Percentiles rank a stretch among this genome's conserved stretches.
Conservation (phyloP, 23 tunicate species). For the Ciona savignyi region DNA sequence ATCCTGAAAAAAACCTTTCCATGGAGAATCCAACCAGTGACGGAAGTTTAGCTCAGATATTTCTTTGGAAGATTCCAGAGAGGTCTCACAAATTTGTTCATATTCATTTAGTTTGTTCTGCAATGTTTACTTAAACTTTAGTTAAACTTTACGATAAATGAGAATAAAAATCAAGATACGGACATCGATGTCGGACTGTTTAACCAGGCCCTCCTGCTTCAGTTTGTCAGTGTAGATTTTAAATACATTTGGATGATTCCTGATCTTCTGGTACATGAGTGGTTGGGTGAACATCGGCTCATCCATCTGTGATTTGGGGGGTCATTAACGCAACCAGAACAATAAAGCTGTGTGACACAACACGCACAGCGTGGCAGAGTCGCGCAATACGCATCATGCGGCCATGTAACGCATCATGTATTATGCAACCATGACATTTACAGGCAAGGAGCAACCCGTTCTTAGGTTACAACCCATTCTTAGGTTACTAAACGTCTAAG, state of each 20-base stretch:
- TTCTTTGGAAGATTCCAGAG: conserved; percentile 68
- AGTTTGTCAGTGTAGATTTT: conserved; percentile 71
- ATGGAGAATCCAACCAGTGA: conserved; percentile 96
- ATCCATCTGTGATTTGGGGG: conserved; percentile 86
- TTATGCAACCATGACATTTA: no score
- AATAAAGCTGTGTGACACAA: no score
- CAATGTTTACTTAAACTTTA: background rate
- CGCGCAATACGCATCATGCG: no score
- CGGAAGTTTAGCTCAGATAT: conserved; percentile 69
- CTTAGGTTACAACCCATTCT: no score
- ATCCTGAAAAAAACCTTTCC: conserved; percentile 94
- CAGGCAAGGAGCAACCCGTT: no score
- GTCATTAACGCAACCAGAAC: no score
- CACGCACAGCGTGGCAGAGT: no score
- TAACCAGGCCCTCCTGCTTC: conserved; percentile 48
- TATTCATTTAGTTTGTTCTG: conserved; percentile 70
- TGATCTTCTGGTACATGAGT: conserved; percentile 92
- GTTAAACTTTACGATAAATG: background rate
- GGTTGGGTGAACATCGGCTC: conserved; percentile 99
- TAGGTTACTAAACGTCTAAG: no score
- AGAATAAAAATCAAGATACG: background rate
- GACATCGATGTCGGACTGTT: background rate
- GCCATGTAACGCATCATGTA: no score
- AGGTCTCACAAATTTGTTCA: conserved; percentile 91
- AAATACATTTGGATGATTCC: conserved; percentile 79